phyloP scores from a whole-genome alignment of 2,113 vertebrate species.

The Bagarius yarrelli region DNA sequence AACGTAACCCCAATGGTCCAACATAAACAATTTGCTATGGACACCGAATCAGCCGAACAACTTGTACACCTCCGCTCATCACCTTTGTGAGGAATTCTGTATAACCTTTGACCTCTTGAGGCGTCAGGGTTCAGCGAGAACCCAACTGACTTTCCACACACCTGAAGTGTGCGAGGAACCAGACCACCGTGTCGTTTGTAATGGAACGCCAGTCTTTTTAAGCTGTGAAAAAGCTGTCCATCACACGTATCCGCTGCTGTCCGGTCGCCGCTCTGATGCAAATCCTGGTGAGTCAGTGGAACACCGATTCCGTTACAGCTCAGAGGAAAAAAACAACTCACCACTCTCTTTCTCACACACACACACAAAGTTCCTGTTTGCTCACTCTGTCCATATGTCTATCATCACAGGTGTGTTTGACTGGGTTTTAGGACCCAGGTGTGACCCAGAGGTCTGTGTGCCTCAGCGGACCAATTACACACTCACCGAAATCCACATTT shows the following conservation, averaged over 20 bases:
- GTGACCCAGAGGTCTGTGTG: not conserved
- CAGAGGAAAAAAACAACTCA: slow-evolving; percentile 40
- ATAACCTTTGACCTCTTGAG: slow-evolving; percentile 47
- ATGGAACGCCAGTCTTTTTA: not conserved
- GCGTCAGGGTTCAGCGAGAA: slow-evolving; percentile 27
- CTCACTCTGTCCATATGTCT: slow-evolving; percentile 28
- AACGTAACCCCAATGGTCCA: not conserved
- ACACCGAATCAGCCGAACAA: not conserved
- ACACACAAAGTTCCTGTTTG: slow-evolving; percentile 53
- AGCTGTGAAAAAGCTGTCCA: not conserved
- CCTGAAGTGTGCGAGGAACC: not conserved
- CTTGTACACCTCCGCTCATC: not conserved
- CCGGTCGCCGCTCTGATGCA: slow-evolving; percentile 17
- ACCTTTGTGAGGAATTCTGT: slow-evolving; percentile 63
- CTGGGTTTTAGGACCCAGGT: slow-evolving; percentile 19
- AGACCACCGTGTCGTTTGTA: too few relatives aligned
- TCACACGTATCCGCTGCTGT: slow-evolving; percentile 20
- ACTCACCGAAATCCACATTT: not conserved
- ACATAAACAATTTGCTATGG: not conserved
- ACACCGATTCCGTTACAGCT: slow-evolving; percentile 47
- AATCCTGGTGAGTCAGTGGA: slow-evolving; percentile 54
- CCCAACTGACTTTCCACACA: slow-evolving; percentile 50
- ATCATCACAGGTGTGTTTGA: slow-evolving; percentile 22
- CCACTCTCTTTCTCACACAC: not conserved
- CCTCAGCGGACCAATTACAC: not conserved